Conservation (phyloP, 2,888 invertebrate species). For the Ormyrus thymus region DNA sequence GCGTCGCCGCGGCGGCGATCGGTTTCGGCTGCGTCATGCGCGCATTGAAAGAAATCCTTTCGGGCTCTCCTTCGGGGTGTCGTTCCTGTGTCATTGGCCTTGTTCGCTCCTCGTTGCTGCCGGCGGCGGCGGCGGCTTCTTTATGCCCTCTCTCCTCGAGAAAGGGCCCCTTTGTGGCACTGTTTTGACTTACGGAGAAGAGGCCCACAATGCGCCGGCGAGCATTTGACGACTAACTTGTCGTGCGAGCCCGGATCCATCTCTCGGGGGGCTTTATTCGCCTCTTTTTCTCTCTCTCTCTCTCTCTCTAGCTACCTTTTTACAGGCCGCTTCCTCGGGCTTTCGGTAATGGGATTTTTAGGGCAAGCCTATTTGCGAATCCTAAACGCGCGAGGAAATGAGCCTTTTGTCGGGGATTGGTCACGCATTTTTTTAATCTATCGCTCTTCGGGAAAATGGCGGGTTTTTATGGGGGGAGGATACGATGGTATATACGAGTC, state of each 20-base stretch:
- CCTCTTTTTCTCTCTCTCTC: neutral
- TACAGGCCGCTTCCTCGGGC: neutral
- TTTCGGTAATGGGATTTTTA: constrained; percentile 8
- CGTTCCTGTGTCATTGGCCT: constrained; percentile 45
- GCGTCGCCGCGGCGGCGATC: neutral
- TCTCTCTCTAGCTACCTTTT: neutral
- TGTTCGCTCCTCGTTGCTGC: constrained; percentile 14
- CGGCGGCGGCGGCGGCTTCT: constrained; percentile 13
- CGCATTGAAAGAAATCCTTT: constrained; percentile 41
- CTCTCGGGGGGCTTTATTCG: neutral
- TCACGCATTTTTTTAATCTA: neutral
- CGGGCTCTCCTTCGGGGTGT: constrained; percentile 9
- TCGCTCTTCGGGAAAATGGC: neutral
- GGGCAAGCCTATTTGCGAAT: constrained; percentile 21
- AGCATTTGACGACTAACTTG: constrained; percentile 7
- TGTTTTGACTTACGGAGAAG: constrained; percentile 53
- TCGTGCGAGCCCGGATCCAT: neutral
- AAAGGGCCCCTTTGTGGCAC: neutral
- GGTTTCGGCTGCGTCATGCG: constrained; percentile 35
- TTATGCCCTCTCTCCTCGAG: constrained; percentile 7
- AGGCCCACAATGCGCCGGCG: neutral
- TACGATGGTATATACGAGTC: neutral
- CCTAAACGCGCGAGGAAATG: neutral
- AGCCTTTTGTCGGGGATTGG: neutral
- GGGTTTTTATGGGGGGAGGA: neutral